Evolutionary conservation across 2,113 vertebrate species (phyloP), one percentile per base, ranked within the genome.

Genomic region (Pelusios castaneus): DNA sequence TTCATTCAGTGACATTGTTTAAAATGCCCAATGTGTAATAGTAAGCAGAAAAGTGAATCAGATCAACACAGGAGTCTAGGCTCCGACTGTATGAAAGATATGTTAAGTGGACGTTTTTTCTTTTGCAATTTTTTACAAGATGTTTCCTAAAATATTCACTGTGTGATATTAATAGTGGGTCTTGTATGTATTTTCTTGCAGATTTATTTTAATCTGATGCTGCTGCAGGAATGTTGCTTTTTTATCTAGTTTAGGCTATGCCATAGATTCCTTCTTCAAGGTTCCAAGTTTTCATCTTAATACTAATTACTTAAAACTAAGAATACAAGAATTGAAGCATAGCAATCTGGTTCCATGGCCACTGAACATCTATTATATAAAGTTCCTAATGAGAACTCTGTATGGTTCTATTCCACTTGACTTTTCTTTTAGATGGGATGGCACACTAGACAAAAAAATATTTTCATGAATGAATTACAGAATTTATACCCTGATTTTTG

Each of bases 21-120:
- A 49, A 90, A 91, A 89, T 85, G 54, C 13, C 10, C 82, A 34
- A 52, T 83, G 25, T 94, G 95, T 89, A 96, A 96, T 84, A 96
- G 85, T 78, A 94, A 97, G 95, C 95, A 97, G 91, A 95, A 97
- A 94, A 96, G 87, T 38, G 63, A 91, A 60, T 52, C 47, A 92
- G 81, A 82, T 77, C 70, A 82, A 75, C 56, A 94, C 73, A 47
- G 86, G 52, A 95, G 5, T 14, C 17, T 38, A 82, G 75, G 17
- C 45, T 90, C 55, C 45, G 85, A 73, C 79, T 82, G 43, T 70
- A 96, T 84, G 92, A 87, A 92, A 96, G 67, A 94, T 96, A 94
- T 55, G 16, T 41, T 81, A 88, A 95, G 43, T 58, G 78, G 6
- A 11, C 52, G 84, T 92, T 95, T 96, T 94, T 94, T 38, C 89